Percentiles rank a stretch among this genome's conserved stretches.
Evolutionary conservation across 64 coral and sea anemone species (phyloP).

Genomic region (Actinia tenebrosa): DNA sequence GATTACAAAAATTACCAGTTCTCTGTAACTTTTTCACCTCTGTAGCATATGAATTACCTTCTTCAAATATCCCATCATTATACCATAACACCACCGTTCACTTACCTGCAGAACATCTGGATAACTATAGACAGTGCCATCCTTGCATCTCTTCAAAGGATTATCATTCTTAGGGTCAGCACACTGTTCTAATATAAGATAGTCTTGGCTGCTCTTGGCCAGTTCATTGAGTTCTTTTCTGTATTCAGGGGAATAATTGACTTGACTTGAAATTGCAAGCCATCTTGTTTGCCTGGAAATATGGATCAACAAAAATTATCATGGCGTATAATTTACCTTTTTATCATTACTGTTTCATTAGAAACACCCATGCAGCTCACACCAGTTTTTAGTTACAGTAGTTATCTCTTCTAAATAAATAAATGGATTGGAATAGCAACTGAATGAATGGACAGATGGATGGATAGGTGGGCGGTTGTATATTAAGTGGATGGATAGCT

Average conservation of each 20-base stretch:
- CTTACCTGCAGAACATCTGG: slow-evolving; percentile 63
- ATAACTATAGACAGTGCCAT: slow-evolving; percentile 29
- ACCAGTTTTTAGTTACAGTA: too few species aligned
- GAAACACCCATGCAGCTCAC: too few species aligned
- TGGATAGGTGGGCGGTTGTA: neutral
- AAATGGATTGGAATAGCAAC: neutral
- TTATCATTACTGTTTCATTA: too few species aligned
- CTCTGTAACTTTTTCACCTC: too few species aligned
- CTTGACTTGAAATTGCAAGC: slow-evolving; percentile 60
- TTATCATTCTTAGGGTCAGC: slow-evolving; percentile 16
- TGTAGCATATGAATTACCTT: too few species aligned
- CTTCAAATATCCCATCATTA: too few species aligned
- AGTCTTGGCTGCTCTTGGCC: slow-evolving; percentile 22
- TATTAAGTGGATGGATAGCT: neutral
- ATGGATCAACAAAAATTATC: neutral
- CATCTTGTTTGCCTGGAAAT: slow-evolving; percentile 32
- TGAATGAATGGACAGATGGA: neutral
- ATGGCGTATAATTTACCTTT: neutral
- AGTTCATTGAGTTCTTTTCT: slow-evolving; percentile 45
- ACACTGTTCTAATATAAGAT: slow-evolving; percentile 49
- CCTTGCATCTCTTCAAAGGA: slow-evolving; percentile 54
- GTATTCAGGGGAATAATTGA: slow-evolving; percentile 32
- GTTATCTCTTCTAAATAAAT: neutral
- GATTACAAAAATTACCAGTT: too few species aligned
- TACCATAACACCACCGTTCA: neutral